Base-by-base conservation (phyloP, 2,113 vertebrate genomes). In the Chloropsis hardwickii region DNA sequence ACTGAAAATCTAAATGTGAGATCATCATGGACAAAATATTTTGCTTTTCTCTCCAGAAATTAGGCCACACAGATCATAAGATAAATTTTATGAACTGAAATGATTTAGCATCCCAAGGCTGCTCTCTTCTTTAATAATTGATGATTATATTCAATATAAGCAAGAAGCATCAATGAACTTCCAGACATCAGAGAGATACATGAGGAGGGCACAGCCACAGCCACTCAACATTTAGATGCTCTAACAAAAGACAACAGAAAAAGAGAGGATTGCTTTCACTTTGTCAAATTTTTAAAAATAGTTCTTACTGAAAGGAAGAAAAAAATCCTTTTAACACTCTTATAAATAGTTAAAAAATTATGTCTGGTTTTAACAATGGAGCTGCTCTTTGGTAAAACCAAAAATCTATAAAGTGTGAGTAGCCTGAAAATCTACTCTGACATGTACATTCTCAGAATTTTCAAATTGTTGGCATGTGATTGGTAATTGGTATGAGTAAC, bases 231-330 rank as follows among this genome's bases (percentile, higher is more conserved):
- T 35, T 80, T 56, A 54, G 25, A 48, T 64, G 21, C 27, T 44
- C 42, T 51, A 66, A 74, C 0, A 31, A 71, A 91, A 35, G 4
- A 20, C 40, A 80, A 37, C 3, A 83, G 14, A 57, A 72, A 57
- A 72, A 37, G 15, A 74, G 7, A 71, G 3, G 5, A 37, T 37
- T 45, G 11, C 17, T 84, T 81, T 62, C 33, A 14, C 10, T 44
- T 13, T 9, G 3, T 6, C 14, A 16, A 3, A 28, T 44, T 58
- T 18, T 54, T 23, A 0, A 3, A 27, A 44, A 5, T 21, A 33
- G 6, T 48, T 62, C 50, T 60, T 35, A 58, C 4, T n/a, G 28
- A 29, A 56, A 58, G 12, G 13, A 79, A 78, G 40, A 61, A n/a
- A 10, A 35, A n/a, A 71, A 17, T 28, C 6, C 11, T 42, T 45